phyloP scores from a whole-genome alignment of 2,113 vertebrate genomes.

The Gallinago undulata region DNA sequence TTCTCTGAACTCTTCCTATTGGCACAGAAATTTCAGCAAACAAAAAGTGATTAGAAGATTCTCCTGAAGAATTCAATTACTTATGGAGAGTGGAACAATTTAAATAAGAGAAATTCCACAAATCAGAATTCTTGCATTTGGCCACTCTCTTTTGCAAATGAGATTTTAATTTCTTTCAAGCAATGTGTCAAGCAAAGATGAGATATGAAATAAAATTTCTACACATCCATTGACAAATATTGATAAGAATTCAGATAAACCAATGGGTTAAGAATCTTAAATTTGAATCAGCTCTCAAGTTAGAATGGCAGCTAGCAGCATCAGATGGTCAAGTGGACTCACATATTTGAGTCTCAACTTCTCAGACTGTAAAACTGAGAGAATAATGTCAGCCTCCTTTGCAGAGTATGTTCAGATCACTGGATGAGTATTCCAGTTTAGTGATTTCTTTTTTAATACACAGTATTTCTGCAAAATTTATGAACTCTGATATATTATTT shows the following conservation, averaged over 20 bases:
- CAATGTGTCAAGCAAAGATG: background rate
- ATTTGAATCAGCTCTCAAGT: background rate
- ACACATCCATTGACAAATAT: background rate
- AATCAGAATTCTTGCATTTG: background rate
- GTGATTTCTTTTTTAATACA: background rate
- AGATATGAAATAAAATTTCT: background rate
- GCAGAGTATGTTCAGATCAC: background rate
- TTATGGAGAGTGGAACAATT: background rate
- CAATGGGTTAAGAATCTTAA: background rate
- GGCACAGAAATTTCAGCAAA: background rate
- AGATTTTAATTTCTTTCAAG: background rate
- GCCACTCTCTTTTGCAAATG: background rate
- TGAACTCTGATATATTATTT: background rate
- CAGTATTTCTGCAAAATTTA: background rate
- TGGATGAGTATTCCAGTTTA: background rate
- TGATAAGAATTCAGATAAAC: background rate
- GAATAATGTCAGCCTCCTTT: background rate
- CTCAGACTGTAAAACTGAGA: background rate
- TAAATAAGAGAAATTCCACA: background rate
- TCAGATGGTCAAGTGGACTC: background rate
- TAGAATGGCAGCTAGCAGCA: background rate
- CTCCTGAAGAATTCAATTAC: background rate
- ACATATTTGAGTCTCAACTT: background rate
- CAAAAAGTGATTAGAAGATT: background rate
- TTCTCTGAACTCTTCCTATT: background rate